A percentile compares a stretch with the other conserved stretches of the same genome.
Evolutionary conservation across 2,797 vertebrate genomes (phyloP).

Genomic region (Mormyrops boulengeri): DNA sequence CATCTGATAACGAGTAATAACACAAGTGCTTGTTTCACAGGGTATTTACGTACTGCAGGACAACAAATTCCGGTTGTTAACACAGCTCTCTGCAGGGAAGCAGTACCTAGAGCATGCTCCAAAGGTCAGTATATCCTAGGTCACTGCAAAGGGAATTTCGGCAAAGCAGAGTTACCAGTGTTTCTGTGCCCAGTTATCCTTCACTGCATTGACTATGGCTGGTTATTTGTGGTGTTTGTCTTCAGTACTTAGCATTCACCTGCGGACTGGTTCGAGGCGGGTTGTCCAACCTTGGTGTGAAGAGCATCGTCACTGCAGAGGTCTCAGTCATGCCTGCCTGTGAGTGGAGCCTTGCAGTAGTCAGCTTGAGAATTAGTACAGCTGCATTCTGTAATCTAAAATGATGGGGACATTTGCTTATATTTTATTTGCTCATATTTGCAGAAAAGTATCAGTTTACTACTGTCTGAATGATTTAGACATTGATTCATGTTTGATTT

Average conservation of each 20-base stretch:
- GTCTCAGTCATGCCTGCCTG: conserved; percentile 91
- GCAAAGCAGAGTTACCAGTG: background rate
- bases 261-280: conserved; percentile 90
- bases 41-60: conserved; percentile 95
- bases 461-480: background rate
- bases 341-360: conserved; percentile 54
- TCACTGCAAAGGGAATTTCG: background rate
- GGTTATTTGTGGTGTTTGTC: background rate
- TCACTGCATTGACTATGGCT: background rate
- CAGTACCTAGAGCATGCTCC: conserved; percentile 89
- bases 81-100: conserved; percentile 84
- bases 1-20: background rate
- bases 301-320: conserved; percentile 89
- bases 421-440: background rate
- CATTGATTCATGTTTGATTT: background rate
- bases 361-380: background rate
- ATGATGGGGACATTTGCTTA: background rate
- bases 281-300: conserved; percentile 83
- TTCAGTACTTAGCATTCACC: conserved; percentile 87
- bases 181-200: background rate
- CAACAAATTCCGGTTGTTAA: conserved; percentile 84
- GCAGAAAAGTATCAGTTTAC: background rate
- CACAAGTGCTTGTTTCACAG: conserved; percentile 49
- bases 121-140: conserved; percentile 64
- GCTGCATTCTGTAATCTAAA: background rate